Percentiles rank a stretch among this genome's conserved stretches.
phyloP scores from a whole-genome alignment of 1,140 invertebrate species.

The Orchestia grillus region DNA sequence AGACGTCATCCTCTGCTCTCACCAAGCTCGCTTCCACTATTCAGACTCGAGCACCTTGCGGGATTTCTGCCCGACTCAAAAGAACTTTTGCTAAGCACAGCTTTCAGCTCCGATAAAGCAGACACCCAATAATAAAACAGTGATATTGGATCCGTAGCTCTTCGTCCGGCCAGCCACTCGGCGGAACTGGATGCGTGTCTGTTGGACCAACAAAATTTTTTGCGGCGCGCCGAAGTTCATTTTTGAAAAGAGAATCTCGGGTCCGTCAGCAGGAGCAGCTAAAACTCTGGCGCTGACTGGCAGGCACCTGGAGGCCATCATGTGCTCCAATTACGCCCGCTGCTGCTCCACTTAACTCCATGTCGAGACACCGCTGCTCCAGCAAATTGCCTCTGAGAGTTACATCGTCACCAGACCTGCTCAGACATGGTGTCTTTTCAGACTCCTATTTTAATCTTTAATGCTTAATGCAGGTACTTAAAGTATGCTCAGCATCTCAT shows the following conservation, averaged over 20 bases:
- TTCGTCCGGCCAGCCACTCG: background rate
- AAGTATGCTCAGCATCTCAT: too few species aligned
- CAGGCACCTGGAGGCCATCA: background rate
- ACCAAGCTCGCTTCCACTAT: too few species aligned
- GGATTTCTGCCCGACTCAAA: too few species aligned
- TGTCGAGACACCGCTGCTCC: too few species aligned
- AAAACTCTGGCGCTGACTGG: constrained; percentile 32
- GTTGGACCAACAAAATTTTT: constrained; percentile 29
- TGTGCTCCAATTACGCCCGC: constrained; percentile 14
- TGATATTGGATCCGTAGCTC: background rate
- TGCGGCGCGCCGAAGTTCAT: background rate
- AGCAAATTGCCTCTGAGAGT: too few species aligned
- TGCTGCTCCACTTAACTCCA: background rate
- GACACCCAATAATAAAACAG: background rate
- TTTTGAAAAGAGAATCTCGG: background rate
- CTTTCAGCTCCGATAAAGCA: background rate
- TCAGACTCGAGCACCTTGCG: too few species aligned
- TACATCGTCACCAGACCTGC: too few species aligned
- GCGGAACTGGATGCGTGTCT: constrained; percentile 1
- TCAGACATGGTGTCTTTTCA: too few species aligned
- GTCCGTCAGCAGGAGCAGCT: background rate
- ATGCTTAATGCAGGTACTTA: too few species aligned
- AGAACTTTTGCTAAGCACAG: background rate
- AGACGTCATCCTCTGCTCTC: too few species aligned
- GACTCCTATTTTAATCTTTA: too few species aligned